A percentile compares a stretch with the other conserved stretches of the same genome.
These are phyloP conservation scores for Dendrolimus punctatus DNA, from an alignment of 1,140 invertebrate species.

Conservation along the genomic window DNA sequence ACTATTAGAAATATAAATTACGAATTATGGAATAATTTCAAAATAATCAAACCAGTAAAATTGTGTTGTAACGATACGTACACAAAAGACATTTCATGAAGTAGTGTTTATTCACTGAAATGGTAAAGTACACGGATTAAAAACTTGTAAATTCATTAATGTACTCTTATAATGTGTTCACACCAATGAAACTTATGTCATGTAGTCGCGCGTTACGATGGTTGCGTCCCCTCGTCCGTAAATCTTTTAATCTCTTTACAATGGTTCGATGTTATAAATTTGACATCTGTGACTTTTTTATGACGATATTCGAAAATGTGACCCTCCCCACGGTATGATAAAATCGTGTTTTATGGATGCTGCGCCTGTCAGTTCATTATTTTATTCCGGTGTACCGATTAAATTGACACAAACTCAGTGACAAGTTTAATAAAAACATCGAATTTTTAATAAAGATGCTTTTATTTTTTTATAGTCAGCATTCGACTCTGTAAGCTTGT, in stretches of 20 bases:
- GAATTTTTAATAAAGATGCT: too few species aligned
- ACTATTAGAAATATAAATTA: too few species aligned
- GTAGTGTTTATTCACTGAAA: too few species aligned
- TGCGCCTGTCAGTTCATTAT: slow-evolving; percentile 59
- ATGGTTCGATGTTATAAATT: slow-evolving; percentile 69
- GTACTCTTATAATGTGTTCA: slow-evolving; percentile 33
- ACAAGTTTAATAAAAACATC: slow-evolving; percentile 15
- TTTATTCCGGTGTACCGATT: slow-evolving; percentile 60
- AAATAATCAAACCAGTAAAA: too few species aligned
- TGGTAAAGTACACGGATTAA: too few species aligned
- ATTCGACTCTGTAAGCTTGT: too few species aligned
- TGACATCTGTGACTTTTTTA: slow-evolving; percentile 72
- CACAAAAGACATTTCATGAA: too few species aligned
- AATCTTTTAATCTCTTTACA: slow-evolving; percentile 71
- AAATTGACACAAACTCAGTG: slow-evolving; percentile 30
- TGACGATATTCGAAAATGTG: slow-evolving; percentile 70
- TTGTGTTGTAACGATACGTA: too few species aligned
- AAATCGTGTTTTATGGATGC: slow-evolving; percentile 68
- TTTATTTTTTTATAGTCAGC: too few species aligned
- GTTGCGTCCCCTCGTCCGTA: slow-evolving; percentile 35
- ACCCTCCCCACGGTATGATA: slow-evolving; percentile 65
- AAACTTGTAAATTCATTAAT: slow-evolving; percentile 13
- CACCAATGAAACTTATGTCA: slow-evolving; percentile 27
- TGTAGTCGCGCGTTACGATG: slow-evolving; percentile 27
- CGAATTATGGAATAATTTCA: too few species aligned